Evolutionary conservation across 2,888 invertebrate species (phyloP), one percentile per base, ranked within the genome.

Genomic region (Drosophila atripex): DNA sequence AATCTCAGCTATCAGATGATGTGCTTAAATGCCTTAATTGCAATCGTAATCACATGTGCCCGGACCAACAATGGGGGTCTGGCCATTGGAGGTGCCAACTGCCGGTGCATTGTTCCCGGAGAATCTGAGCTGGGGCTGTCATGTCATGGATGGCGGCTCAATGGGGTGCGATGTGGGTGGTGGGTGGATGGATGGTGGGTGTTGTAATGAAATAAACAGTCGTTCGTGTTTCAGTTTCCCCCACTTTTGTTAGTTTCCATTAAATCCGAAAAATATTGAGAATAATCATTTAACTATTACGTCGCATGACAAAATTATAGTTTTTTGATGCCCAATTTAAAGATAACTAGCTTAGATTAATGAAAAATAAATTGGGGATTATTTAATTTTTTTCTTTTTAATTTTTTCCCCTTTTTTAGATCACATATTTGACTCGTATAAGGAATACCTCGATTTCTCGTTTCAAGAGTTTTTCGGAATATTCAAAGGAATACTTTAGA

Each of bases 11-110:
- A 64, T 56, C 66, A 78, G 73, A 49, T 74, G 68, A 59, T 76
- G 87, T 83, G 55, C 63, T 35, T 68, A 86, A 82, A 86, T 87
- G 47, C 80, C 77, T 82, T 88, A 82, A 82, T 88, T 86, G 73
- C 65, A 75, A 35, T 7, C 35, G 80, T 77, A 77, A 82, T 82
- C 82, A 88, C 77, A 85, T 85, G 75, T 53, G 49, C 58, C 28
- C 25, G 68, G 66, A 12, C 12, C 82, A 71, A 83, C 76, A 74
- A 72, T 72, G 65, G 74, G 50, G 50, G 61, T 50, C 30, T 50
- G 70, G 25, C 66, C 32, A 32, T 18, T 35, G 49, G 57, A 87
- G 88, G 79, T 82, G 88, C 66, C 77, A 85, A 86, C 61, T 86
- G 78, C 64, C 78, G 68, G 49, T 71, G 70, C 85, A 80, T 79